Evolutionary conservation across 2,888 invertebrate species (phyloP).

Genomic region (Blomia tropicalis): DNA sequence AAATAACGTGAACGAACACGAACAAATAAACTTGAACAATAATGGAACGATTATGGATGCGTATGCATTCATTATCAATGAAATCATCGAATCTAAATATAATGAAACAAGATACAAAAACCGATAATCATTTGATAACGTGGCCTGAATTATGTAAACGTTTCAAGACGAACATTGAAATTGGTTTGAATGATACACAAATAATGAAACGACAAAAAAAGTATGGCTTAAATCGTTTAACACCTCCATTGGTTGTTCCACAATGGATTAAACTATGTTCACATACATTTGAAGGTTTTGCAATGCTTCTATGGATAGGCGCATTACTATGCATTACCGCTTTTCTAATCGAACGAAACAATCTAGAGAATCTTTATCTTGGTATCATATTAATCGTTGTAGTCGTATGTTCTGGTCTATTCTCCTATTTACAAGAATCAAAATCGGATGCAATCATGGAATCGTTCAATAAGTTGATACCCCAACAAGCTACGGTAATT

Average conservation of each 20-base stretch:
- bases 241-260: not conserved
- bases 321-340: not conserved
- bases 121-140: not conserved
- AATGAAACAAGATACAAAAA: not conserved
- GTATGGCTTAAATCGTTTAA: not conserved
- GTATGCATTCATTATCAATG: no score
- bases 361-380: not conserved
- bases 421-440: not conserved
- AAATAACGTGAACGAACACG: no score
- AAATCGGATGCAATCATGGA: conserved; percentile 8
- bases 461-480: not conserved
- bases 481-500: not conserved
- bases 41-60: no score
- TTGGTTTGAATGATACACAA: not conserved
- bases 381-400: not conserved
- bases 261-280: not conserved
- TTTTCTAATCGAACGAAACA: not conserved
- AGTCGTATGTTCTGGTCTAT: not conserved
- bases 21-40: no score
- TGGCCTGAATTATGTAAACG: not conserved
- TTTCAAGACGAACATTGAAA: not conserved
- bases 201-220: not conserved
- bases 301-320: not conserved
- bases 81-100: no score
- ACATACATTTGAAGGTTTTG: not conserved